phyloP scores from a whole-genome alignment of 92 coral and sea anemone genomes.

The Hydrozoanthus gracilis region DNA sequence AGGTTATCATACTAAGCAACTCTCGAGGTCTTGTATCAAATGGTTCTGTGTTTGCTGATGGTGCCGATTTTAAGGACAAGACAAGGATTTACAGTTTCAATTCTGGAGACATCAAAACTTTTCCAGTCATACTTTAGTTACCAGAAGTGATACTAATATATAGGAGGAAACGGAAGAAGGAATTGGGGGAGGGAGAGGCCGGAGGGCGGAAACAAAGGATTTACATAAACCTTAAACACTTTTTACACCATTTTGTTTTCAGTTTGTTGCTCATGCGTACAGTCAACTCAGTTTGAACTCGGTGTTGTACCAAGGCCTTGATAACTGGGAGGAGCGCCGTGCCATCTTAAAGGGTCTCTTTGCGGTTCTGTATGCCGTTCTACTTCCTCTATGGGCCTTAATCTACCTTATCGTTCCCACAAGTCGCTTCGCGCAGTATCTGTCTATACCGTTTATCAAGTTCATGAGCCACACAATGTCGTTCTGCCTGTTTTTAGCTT shows the following conservation, averaged over 20 bases:
- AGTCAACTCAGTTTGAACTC: conserved; percentile 86
- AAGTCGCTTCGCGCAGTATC: conserved; percentile 52
- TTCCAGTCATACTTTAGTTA: too few relatives aligned
- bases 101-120: too few relatives aligned
- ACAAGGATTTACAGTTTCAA: too few relatives aligned
- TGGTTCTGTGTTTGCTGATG: too few relatives aligned
- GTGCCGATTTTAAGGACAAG: too few relatives aligned
- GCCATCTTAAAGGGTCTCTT: conserved; percentile 46
- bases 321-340: conserved; percentile 62
- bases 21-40: too few relatives aligned
- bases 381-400: conserved; percentile 70
- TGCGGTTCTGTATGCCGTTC: conserved; percentile 58
- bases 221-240: too few relatives aligned
- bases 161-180: too few relatives aligned
- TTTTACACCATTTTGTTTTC: not conserved
- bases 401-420: conserved; percentile 65
- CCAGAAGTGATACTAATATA: too few relatives aligned
- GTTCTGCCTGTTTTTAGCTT: conserved; percentile 69
- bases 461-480: conserved; percentile 73
- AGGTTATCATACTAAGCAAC: too few relatives aligned
- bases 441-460: conserved; percentile 79
- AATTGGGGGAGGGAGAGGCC: too few relatives aligned
- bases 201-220: too few relatives aligned
- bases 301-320: conserved; percentile 66
- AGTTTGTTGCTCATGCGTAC: conserved; percentile 94